Evolutionary conservation across 1,140 invertebrate species (phyloP).

Genomic region (Ceratosolen fusciceps): DNA sequence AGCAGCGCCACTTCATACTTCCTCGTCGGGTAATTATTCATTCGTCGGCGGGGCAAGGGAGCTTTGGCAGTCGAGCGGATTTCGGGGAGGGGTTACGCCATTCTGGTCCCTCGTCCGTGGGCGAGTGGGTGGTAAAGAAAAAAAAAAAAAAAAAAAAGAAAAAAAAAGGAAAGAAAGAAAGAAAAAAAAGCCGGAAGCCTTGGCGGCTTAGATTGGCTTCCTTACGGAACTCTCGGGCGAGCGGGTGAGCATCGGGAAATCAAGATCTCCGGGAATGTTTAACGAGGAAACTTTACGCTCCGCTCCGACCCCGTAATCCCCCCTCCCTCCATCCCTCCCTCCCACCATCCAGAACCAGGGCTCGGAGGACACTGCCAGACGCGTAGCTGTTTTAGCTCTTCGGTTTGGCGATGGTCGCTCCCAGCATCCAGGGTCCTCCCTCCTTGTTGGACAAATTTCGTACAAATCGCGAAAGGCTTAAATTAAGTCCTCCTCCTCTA

Average conservation of each 20-base stretch:
- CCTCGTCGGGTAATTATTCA: constrained; percentile 40
- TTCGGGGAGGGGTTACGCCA: constrained; percentile 11
- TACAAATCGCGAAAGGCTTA: not conserved
- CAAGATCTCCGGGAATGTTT: constrained; percentile 47
- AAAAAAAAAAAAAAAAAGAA: not conserved
- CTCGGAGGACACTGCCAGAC: too few species aligned
- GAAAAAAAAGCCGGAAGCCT: not conserved
- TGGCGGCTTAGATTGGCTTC: constrained; percentile 37
- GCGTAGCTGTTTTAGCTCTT: not conserved
- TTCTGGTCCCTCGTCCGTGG: not conserved
- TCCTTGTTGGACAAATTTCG: not conserved
- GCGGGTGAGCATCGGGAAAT: constrained; percentile 41
- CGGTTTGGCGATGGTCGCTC: not conserved
- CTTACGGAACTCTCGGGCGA: constrained; percentile 34
- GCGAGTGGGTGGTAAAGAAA: not conserved
- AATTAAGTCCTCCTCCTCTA: not conserved
- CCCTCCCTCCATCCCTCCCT: not conserved
- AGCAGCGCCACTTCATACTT: constrained; percentile 1
- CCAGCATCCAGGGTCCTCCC: not conserved
- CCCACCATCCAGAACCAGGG: not conserved
- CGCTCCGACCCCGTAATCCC: not conserved
- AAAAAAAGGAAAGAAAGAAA: not conserved
- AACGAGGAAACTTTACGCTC: constrained; percentile 50
- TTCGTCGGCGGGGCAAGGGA: constrained; percentile 42
- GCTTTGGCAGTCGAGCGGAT: not conserved